phyloP scores from a whole-genome alignment of 2,888 invertebrate genomes.

The Metellina segmentata region DNA sequence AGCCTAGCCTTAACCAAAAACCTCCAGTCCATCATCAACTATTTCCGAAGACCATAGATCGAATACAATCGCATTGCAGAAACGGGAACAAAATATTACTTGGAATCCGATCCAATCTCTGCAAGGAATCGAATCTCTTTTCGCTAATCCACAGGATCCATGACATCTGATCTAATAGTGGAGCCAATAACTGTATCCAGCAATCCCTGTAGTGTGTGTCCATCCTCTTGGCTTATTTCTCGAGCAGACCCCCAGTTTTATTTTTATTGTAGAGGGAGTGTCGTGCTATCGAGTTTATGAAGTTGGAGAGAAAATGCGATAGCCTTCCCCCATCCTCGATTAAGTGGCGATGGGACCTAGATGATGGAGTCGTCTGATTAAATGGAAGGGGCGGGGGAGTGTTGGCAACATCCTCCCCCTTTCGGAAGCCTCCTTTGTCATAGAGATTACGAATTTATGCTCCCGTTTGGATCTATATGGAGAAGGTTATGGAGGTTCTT shows the following conservation, averaged over 20 bases:
- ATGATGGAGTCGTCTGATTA: slow-evolving; percentile 66
- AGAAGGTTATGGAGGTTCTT: too few relatives aligned
- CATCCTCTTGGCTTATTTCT: slow-evolving; percentile 14
- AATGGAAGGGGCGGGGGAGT: slow-evolving; percentile 46
- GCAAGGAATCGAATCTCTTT: slow-evolving; percentile 24
- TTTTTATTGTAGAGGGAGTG: slow-evolving; percentile 57
- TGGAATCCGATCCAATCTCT: neutral
- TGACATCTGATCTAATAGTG: slow-evolving; percentile 47
- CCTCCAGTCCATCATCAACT: too few relatives aligned
- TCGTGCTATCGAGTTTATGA: slow-evolving; percentile 31
- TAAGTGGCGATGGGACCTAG: slow-evolving; percentile 58
- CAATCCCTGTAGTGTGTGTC: slow-evolving; percentile 14
- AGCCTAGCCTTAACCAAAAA: too few relatives aligned
- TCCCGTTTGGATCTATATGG: slow-evolving; percentile 11
- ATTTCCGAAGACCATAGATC: too few relatives aligned
- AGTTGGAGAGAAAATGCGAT: slow-evolving; percentile 61
- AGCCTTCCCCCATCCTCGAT: slow-evolving; percentile 39
- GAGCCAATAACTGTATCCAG: slow-evolving; percentile 55
- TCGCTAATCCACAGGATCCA: slow-evolving; percentile 11
- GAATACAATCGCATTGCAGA: too few relatives aligned
- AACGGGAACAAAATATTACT: too few relatives aligned
- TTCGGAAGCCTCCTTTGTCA: slow-evolving; percentile 18
- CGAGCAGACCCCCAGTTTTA: slow-evolving; percentile 10
- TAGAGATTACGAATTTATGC: slow-evolving; percentile 70
- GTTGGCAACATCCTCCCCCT: slow-evolving; percentile 7